These are phyloP conservation scores for Taenioides sp. DNA, from an alignment of 2,797 vertebrate species.

Conservation along the genomic window DNA sequence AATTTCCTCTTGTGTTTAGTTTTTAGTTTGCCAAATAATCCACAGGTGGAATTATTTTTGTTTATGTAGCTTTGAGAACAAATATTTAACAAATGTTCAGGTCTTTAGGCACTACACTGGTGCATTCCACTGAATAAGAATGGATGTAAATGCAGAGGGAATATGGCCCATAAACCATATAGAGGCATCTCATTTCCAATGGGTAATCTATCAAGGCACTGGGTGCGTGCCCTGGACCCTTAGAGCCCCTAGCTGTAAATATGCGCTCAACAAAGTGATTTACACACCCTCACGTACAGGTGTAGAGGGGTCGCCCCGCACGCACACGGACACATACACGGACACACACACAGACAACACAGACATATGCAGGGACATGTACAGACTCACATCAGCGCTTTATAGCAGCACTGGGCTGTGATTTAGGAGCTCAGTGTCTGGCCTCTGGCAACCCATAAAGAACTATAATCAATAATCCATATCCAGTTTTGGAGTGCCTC, in stretches of 20 bases:
- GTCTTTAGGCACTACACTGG: constrained; percentile 23
- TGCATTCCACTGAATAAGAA: constrained; percentile 25
- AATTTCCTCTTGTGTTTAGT: background rate
- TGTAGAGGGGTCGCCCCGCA: constrained; percentile 33
- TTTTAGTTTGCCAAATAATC: constrained; percentile 13
- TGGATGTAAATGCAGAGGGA: constrained; percentile 39
- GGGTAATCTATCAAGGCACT: constrained; percentile 64
- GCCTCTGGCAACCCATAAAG: constrained; percentile 59
- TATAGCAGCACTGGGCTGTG: constrained; percentile 32
- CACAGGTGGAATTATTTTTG: background rate
- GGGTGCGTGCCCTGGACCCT: constrained; percentile 40
- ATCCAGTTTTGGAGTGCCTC: constrained; percentile 51
- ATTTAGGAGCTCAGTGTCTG: constrained; percentile 48
- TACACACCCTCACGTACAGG: constrained; percentile 42
- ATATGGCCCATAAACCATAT: constrained; percentile 50
- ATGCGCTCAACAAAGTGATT: constrained; percentile 44
- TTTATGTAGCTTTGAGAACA: background rate
- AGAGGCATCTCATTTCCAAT: constrained; percentile 61
- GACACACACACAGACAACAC: constrained; percentile 34
- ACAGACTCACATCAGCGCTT: constrained; percentile 37
- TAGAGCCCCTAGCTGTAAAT: constrained; percentile 61
- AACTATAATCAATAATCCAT: constrained; percentile 72
- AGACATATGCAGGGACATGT: constrained; percentile 22
- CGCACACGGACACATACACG: constrained; percentile 28
- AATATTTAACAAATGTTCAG: constrained; percentile 17